Conservation (phyloP, 1,140 invertebrate genomes). For the Trypoxylus dichotomus region DNA sequence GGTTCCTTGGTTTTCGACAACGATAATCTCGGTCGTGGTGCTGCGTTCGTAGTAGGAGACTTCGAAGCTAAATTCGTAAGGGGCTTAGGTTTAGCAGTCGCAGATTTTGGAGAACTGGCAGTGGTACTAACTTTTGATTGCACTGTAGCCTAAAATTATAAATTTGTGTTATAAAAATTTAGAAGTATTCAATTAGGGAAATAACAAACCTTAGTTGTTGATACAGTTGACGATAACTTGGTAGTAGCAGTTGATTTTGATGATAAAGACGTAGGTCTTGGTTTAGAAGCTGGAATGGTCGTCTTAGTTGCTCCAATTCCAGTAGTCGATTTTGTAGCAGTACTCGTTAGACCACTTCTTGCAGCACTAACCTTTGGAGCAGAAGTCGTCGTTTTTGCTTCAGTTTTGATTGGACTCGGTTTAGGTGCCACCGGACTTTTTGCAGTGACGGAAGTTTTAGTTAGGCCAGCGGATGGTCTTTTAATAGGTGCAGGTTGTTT, state of each 20-base stretch:
- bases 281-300: slow-evolving; percentile 30
- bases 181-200: background rate
- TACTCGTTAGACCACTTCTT: slow-evolving; percentile 28
- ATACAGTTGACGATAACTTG: slow-evolving; percentile 32
- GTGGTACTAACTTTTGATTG: slow-evolving; percentile 27
- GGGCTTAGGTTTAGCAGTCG: slow-evolving; percentile 48
- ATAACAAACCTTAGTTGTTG: slow-evolving; percentile 32
- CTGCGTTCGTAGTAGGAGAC: slow-evolving; percentile 38
- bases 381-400: slow-evolving; percentile 30
- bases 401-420: slow-evolving; percentile 27
- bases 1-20: slow-evolving; percentile 41
- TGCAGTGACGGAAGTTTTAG: slow-evolving; percentile 33
- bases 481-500: slow-evolving; percentile 43
- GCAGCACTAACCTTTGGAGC: background rate
- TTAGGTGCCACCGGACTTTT: slow-evolving; percentile 33
- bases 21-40: slow-evolving; percentile 36
- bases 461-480: slow-evolving; percentile 12
- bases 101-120: slow-evolving; percentile 34
- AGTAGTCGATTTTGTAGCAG: slow-evolving; percentile 28
- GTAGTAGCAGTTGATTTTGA: background rate
- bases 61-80: slow-evolving; percentile 39
- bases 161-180: background rate
- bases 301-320: background rate
- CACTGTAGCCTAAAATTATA: slow-evolving; percentile 26
- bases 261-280: slow-evolving; percentile 37